Base-by-base conservation (phyloP, 2,888 invertebrate species). In the Julus scandinavius region DNA sequence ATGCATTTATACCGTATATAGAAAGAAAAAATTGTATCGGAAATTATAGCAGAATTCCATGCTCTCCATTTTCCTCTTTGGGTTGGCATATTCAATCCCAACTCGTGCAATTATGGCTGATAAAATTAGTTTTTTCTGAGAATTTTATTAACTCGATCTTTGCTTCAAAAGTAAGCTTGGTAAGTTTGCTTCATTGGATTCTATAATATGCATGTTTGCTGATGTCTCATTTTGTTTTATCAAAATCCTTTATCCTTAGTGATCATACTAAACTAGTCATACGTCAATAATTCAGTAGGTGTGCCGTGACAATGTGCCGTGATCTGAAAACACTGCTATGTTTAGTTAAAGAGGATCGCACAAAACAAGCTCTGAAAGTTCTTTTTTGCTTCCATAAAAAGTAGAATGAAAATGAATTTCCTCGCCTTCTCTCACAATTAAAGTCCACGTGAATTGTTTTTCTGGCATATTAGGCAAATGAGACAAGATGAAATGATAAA, bases 401-500 rank as follows among this genome's bases (percentile, higher is more conserved):
- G 20, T 20, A 9, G 5, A 0, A 7, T n/a, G 20, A 20, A 20
- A n/a, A 20, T 20, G n/a, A 63, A 63, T 20, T 20, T 63, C 7
- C n/a, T 63, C 63, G n/a, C n/a, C 17, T 54, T 54, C 63, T 63
- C 7, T 63, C 63, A 20, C 58, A 58, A 58, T 58, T 15, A 17
- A 5, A 17, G 58, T 58, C 58, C 2, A 15, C 17, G 58, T 5
- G 17, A 17, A 58, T 17, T 58, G 58, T 58, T 5, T 17, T 63
- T 63, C 5, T 4, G 63, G 63, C 20, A 63, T 63, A 63, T 63
- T 63, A 63, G 63, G n/a, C 0, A 63, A 63, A 20, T 63, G 20
- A 20, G n/a, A 63, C 63, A 63, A 63, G 63, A 63, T 63, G 63
- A n/a, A 63, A 63, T n/a, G 63, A 63, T 63, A 63, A 63, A 20